Evolutionary conservation across 2,888 invertebrate genomes (phyloP).

Genomic region (Tetropium fuscum): DNA sequence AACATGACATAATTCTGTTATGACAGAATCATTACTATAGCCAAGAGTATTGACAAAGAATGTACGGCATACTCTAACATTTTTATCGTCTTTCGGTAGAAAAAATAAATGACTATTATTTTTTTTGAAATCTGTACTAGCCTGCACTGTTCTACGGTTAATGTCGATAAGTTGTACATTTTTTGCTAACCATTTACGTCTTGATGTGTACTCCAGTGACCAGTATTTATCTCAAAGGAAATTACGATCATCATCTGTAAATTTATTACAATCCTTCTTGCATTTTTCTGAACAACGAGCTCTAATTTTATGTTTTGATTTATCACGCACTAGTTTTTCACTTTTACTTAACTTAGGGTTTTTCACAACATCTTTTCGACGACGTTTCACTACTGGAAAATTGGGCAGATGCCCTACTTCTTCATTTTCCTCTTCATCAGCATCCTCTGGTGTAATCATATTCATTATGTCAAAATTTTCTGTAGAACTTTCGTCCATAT

Average conservation of each 20-base stretch:
- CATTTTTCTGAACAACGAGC: not conserved
- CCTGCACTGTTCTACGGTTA: not conserved
- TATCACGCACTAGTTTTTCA: not conserved
- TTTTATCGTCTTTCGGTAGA: constrained; percentile 11
- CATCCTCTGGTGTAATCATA: too few relatives aligned
- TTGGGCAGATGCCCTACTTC: too few relatives aligned
- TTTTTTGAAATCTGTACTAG: not conserved
- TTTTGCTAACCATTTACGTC: constrained; percentile 9
- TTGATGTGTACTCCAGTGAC: not conserved
- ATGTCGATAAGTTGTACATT: not conserved
- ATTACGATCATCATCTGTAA: not conserved
- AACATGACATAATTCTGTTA: constrained; percentile 2
- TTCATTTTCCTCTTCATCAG: too few relatives aligned
- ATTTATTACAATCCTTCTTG: not conserved
- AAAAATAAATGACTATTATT: not conserved
- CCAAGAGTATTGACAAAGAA: constrained; percentile 4
- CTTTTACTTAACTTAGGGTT: not conserved
- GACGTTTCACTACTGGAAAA: too few relatives aligned
- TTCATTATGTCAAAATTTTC: too few relatives aligned
- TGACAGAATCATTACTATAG: constrained; percentile 9
- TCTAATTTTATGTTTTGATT: constrained; percentile 1
- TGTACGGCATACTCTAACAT: constrained; percentile 1
- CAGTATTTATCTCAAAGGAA: not conserved
- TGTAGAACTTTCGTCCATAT: too few relatives aligned
- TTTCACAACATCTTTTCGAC: not conserved